Evolutionary conservation across 1,140 invertebrate species (phyloP).

Genomic region (Conus ventricosus): DNA sequence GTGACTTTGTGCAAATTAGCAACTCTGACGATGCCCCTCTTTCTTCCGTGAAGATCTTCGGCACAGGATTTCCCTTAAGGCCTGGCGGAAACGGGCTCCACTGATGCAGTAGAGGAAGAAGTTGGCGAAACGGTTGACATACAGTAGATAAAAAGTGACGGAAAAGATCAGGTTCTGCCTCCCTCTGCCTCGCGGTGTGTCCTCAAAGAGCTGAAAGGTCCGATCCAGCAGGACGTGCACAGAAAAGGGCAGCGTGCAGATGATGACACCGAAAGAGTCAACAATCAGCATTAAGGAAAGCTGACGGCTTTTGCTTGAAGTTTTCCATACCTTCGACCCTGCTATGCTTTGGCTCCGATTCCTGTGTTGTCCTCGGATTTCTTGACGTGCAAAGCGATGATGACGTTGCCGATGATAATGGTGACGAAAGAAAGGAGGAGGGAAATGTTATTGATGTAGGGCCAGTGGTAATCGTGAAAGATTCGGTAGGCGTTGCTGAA

Average conservation of each 20-base stretch:
- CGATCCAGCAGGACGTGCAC: conserved; percentile 44
- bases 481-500: conserved; percentile 44
- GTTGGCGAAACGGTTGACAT: conserved; percentile 64
- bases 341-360: not conserved
- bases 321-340: not conserved
- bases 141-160: conserved; percentile 62
- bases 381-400: conserved; percentile 57
- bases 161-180: conserved; percentile 52
- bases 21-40: not conserved
- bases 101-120: conserved; percentile 67
- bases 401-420: conserved; percentile 65
- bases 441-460: conserved; percentile 60
- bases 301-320: conserved; percentile 44
- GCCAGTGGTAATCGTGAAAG: conserved; percentile 56
- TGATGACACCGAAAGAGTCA: conserved; percentile 59
- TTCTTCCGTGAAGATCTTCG: not conserved
- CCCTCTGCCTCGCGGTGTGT: conserved; percentile 23
- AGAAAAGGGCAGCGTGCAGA: conserved; percentile 62
- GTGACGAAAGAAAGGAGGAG: conserved; percentile 54
- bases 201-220: conserved; percentile 31
- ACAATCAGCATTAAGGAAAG: conserved; percentile 60
- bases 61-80: conserved; percentile 43
- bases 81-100: conserved; percentile 57
- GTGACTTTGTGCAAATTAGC: not conserved
- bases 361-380: conserved; percentile 41